A percentile compares a stretch with the other conserved stretches of the same genome.
Evolutionary conservation across 2,888 invertebrate species (phyloP).

Genomic region (Muschampia plurimacula): DNA sequence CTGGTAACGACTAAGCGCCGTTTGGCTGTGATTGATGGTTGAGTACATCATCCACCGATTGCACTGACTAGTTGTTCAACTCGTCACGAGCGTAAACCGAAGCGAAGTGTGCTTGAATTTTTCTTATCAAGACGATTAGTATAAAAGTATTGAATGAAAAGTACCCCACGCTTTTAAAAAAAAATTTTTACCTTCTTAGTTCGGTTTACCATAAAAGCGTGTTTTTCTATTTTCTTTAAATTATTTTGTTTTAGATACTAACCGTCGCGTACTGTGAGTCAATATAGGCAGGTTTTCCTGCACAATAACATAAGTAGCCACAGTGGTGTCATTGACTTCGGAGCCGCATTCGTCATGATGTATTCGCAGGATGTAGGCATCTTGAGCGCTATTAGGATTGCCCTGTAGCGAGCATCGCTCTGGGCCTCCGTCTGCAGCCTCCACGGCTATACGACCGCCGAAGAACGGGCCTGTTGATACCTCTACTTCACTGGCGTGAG

Average conservation of each 20-base stretch:
- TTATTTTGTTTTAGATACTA: constrained; percentile 42
- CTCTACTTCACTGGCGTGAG: constrained; percentile 93
- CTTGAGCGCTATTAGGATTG: constrained; percentile 89
- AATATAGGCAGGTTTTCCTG: constrained; percentile 93
- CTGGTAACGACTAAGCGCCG: too few relatives aligned
- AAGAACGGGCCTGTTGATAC: constrained; percentile 93
- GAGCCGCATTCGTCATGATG: constrained; percentile 91
- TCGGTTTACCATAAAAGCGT: too few relatives aligned
- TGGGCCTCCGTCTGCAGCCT: constrained; percentile 89
- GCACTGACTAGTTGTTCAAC: too few relatives aligned
- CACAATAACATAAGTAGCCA: constrained; percentile 93
- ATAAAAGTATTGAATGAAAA: too few relatives aligned
- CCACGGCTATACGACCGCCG: constrained; percentile 91
- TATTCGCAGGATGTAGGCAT: constrained; percentile 90
- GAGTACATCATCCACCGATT: too few relatives aligned
- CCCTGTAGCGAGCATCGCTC: constrained; percentile 91
- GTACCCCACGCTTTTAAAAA: too few relatives aligned
- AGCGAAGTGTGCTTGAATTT: too few relatives aligned
- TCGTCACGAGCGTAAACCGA: too few relatives aligned
- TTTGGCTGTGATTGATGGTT: too few relatives aligned
- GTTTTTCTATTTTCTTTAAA: too few relatives aligned
- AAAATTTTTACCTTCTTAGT: too few relatives aligned
- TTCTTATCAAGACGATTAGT: too few relatives aligned
- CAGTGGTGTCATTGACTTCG: constrained; percentile 91
- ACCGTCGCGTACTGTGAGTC: constrained; percentile 92